Conservation (phyloP, 2,888 invertebrate species). For the Spicauda simplicius region DNA sequence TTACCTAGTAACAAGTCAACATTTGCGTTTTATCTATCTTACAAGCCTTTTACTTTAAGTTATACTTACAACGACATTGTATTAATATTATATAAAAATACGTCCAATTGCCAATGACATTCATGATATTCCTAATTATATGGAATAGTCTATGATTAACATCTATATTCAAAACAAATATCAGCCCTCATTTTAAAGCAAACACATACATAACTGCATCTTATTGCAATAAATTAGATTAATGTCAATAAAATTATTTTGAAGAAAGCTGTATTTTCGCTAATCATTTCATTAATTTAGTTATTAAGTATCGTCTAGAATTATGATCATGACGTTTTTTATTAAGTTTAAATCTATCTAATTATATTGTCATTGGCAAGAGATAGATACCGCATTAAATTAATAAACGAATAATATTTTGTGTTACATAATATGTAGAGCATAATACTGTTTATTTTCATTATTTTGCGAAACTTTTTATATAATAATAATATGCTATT, state of each 20-base stretch:
- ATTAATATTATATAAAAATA: neutral
- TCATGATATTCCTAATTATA: too few species aligned
- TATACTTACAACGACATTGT: slow-evolving; percentile 23
- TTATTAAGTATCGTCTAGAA: neutral
- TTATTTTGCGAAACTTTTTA: neutral
- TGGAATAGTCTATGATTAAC: neutral
- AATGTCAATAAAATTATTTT: neutral
- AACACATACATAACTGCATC: too few species aligned
- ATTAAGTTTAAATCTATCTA: neutral
- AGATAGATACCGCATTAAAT: slow-evolving; percentile 47
- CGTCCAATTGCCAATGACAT: slow-evolving; percentile 1
- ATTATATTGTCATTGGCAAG: slow-evolving; percentile 74
- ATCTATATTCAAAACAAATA: too few species aligned
- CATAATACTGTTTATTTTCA: neutral
- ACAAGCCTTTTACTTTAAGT: slow-evolving; percentile 21
- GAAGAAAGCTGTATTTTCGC: too few species aligned
- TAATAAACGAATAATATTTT: neutral
- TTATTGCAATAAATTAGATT: neutral
- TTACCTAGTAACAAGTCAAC: slow-evolving; percentile 59
- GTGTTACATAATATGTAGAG: slow-evolving; percentile 3
- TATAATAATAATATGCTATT: neutral
- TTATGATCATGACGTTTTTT: too few species aligned
- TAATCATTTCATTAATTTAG: neutral
- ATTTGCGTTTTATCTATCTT: slow-evolving; percentile 43
- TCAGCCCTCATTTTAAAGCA: too few species aligned